phyloP scores from a whole-genome alignment of 2,113 vertebrate genomes.

The Ornithorhynchus anatinus region DNA sequence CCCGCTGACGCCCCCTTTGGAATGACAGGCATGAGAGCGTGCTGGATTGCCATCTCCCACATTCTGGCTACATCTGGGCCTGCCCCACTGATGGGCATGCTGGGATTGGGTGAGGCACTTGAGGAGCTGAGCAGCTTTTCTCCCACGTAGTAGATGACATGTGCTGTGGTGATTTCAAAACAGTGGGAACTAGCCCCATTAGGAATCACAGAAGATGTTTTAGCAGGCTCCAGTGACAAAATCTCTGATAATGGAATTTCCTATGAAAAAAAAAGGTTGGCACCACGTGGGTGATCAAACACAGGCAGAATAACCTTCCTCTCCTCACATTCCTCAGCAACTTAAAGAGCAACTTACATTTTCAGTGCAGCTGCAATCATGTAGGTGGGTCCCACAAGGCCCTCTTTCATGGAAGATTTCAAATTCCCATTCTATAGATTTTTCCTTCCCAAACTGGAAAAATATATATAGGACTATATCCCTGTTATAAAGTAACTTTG shows the following conservation, averaged over 20 bases:
- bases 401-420: too few relatives aligned
- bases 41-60: constrained; percentile 97
- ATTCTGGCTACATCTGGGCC: constrained; percentile 88
- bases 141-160: constrained; percentile 90
- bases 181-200: constrained; percentile 88
- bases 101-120: constrained; percentile 65
- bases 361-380: too few relatives aligned
- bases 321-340: too few relatives aligned
- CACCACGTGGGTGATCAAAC: constrained; percentile 15
- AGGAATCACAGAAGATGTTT: constrained; percentile 79
- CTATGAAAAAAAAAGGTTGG: constrained; percentile 65
- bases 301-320: background rate
- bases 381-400: too few relatives aligned
- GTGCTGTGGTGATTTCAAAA: constrained; percentile 92
- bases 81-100: constrained; percentile 79
- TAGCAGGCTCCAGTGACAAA: constrained; percentile 89
- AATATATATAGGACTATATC: too few relatives aligned
- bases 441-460: too few relatives aligned
- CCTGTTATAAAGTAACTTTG: too few relatives aligned
- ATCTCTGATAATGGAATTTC: constrained; percentile 97
- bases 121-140: constrained; percentile 79
- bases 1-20: constrained; percentile 82
- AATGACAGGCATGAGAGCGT: constrained; percentile 93
- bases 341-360: too few relatives aligned
- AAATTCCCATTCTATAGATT: too few relatives aligned